A percentile compares a stretch with the other conserved stretches of the same genome.
These are phyloP conservation scores for Battus philenor DNA, from an alignment of 1,140 invertebrate species.

Conservation along the genomic window DNA sequence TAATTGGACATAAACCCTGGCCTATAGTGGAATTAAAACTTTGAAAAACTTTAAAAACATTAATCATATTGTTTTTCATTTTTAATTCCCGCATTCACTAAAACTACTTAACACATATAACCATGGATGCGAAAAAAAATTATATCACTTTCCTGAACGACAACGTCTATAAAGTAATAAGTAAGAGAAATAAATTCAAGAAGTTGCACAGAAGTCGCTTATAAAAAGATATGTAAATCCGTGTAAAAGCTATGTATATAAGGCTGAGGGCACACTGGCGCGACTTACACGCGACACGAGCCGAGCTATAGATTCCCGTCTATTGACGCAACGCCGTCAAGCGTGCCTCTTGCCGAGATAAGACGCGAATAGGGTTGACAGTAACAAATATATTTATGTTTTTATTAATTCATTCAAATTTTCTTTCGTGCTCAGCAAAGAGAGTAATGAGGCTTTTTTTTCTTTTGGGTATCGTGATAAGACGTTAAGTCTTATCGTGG, in stretches of 20 bases:
- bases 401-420: too few relatives aligned
- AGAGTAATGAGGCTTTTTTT: too few relatives aligned
- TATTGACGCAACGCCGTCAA: slow-evolving; percentile 60
- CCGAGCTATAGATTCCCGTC: slow-evolving; percentile 28
- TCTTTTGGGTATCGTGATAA: too few relatives aligned
- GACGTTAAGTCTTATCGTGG: too few relatives aligned
- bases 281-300: slow-evolving; percentile 24
- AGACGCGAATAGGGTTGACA: slow-evolving; percentile 24
- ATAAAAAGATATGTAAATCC: slow-evolving; percentile 18
- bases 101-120: too few relatives aligned
- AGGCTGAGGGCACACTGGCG: slow-evolving; percentile 6
- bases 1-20: too few relatives aligned
- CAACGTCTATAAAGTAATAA: slow-evolving; percentile 8
- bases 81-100: too few relatives aligned
- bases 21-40: too few relatives aligned
- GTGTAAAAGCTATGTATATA: slow-evolving; percentile 16
- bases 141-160: slow-evolving; percentile 2
- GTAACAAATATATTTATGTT: not conserved
- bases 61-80: too few relatives aligned
- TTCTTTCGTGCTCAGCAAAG: too few relatives aligned
- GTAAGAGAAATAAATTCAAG: slow-evolving; percentile 14
- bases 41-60: too few relatives aligned
- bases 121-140: not conserved
- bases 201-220: slow-evolving; percentile 8
- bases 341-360: slow-evolving; percentile 49